phyloP scores from a whole-genome alignment of 2,113 vertebrate species.

The Etheostoma spectabile region DNA sequence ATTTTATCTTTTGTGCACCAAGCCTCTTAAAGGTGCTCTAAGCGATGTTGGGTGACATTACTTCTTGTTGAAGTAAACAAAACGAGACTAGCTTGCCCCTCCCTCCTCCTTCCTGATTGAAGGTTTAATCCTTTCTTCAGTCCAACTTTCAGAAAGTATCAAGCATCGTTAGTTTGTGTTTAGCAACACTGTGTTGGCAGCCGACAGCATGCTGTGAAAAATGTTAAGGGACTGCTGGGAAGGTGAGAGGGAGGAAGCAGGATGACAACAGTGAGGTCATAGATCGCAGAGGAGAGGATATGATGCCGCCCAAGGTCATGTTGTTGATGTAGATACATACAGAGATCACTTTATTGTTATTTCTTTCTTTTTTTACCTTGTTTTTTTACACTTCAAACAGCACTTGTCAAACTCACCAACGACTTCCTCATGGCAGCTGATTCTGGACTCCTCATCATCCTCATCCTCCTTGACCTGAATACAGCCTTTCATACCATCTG shows the following conservation, averaged over 20 bases:
- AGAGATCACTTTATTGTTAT: not conserved
- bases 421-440: too few species aligned
- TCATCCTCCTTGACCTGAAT: too few species aligned
- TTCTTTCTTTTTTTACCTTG: not conserved
- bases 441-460: too few species aligned
- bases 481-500: too few species aligned
- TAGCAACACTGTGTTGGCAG: slow-evolving; percentile 28
- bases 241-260: slow-evolving; percentile 45
- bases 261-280: slow-evolving; percentile 14
- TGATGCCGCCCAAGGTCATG: slow-evolving; percentile 20
- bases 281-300: slow-evolving; percentile 11
- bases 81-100: too few species aligned
- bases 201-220: slow-evolving; percentile 50
- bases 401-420: too few species aligned
- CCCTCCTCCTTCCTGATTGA: too few species aligned
- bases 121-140: not conserved
- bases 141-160: not conserved
- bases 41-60: too few species aligned
- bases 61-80: too few species aligned
- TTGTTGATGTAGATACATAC: slow-evolving; percentile 37
- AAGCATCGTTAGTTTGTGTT: slow-evolving; percentile 25
- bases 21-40: not conserved
- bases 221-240: slow-evolving; percentile 31
- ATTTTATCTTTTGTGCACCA: not conserved
- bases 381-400: too few species aligned